Evolutionary conservation across 2,888 invertebrate species (phyloP).

Genomic region (Pyralis farinalis): DNA sequence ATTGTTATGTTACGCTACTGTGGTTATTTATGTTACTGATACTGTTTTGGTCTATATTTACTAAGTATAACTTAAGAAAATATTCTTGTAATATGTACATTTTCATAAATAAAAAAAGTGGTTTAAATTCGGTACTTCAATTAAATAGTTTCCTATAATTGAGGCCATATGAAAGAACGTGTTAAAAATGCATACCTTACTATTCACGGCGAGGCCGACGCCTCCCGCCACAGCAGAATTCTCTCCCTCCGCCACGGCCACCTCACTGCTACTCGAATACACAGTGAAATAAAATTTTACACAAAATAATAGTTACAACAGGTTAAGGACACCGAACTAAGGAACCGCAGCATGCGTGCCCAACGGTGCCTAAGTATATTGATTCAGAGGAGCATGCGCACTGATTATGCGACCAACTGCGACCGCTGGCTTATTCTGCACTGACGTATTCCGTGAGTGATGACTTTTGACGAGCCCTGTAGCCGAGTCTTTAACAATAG

Average conservation of each 20-base stretch:
- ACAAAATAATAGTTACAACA: slow-evolving; percentile 9
- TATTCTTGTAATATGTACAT: too few species aligned
- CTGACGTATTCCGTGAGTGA: too few species aligned
- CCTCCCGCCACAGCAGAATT: slow-evolving; percentile 63
- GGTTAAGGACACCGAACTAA: slow-evolving; percentile 6
- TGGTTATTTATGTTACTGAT: too few species aligned
- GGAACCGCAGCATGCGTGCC: slow-evolving; percentile 26
- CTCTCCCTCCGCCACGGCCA: slow-evolving; percentile 73
- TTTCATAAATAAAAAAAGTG: too few species aligned
- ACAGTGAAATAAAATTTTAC: slow-evolving; percentile 30
- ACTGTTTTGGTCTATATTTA: too few species aligned
- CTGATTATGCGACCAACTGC: slow-evolving; percentile 10
- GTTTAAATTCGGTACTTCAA: too few species aligned
- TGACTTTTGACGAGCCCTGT: too few species aligned
- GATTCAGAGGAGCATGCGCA: slow-evolving; percentile 32
- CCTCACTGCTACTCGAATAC: slow-evolving; percentile 35
- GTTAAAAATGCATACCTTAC: slow-evolving; percentile 55
- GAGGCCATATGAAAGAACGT: too few species aligned
- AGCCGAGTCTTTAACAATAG: too few species aligned
- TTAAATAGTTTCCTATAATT: too few species aligned
- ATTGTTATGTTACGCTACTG: too few species aligned
- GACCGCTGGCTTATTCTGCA: neutral
- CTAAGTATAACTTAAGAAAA: too few species aligned
- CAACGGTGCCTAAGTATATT: slow-evolving; percentile 18
- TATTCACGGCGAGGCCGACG: slow-evolving; percentile 78